A percentile compares a stretch with the other conserved stretches of the same genome.
Evolutionary conservation across 2,888 invertebrate species (phyloP).

Genomic region (Dolichomitus sp.): DNA sequence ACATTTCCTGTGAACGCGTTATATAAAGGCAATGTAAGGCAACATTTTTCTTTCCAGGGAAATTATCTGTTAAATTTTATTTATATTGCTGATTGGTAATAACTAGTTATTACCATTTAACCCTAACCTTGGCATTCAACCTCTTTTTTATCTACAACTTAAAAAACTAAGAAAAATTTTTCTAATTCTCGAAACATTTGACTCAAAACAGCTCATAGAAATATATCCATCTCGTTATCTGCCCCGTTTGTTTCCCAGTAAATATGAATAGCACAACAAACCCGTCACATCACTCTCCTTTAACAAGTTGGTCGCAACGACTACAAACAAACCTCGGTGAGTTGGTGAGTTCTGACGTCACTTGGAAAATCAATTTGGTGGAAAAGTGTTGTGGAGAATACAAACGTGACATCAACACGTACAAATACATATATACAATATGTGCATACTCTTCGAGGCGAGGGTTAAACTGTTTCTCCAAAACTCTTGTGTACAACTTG

Average conservation of each 20-base stretch:
- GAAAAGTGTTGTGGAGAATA: conserved; percentile 42
- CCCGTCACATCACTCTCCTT: not conserved
- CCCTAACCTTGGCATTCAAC: no score
- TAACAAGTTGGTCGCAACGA: not conserved
- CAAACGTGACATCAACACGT: conserved; percentile 12
- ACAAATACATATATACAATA: conserved; percentile 22
- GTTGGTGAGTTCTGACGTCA: conserved; percentile 40
- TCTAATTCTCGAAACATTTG: not conserved
- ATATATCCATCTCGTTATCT: not conserved
- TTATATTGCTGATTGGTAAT: no score
- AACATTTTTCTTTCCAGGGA: no score
- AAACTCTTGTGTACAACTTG: conserved; percentile 27
- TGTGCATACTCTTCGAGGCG: not conserved
- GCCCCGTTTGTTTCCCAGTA: not conserved
- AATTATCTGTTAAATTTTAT: no score
- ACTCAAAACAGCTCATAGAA: not conserved
- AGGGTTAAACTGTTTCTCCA: conserved; percentile 39
- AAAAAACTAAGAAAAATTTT: not conserved
- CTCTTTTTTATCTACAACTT: not conserved
- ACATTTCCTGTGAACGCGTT: no score
- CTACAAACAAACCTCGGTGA: not conserved
- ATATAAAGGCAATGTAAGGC: no score
- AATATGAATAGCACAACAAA: not conserved
- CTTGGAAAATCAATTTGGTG: conserved; percentile 48
- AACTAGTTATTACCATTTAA: no score